Evolutionary conservation across 2,888 invertebrate species (phyloP).

Genomic region (Leucoma salicis): DNA sequence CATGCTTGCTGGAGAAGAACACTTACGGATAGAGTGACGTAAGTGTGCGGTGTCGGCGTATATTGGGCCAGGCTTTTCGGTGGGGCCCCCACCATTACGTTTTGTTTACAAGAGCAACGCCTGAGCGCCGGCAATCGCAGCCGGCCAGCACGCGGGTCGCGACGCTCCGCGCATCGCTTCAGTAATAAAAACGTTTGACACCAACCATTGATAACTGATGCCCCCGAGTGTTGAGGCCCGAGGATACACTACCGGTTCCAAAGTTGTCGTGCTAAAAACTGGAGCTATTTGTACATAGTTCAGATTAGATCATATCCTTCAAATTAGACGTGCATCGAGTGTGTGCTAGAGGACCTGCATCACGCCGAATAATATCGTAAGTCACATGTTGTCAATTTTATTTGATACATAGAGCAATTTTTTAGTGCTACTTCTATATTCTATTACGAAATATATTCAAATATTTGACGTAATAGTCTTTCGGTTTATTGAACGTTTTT

Average conservation of each 20-base stretch:
- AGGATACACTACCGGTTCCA: conserved; percentile 37
- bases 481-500: conserved; percentile 38
- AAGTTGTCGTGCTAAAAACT: conserved; percentile 38
- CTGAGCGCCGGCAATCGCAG: conserved; percentile 73
- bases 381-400: conserved; percentile 44
- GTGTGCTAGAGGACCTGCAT: conserved; percentile 49
- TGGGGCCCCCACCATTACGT: conserved; percentile 76
- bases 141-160: conserved; percentile 68
- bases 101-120: conserved; percentile 76
- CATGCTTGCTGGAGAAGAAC: conserved; percentile 38
- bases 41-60: conserved; percentile 66
- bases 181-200: conserved; percentile 33
- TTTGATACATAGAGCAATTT: conserved; percentile 39
- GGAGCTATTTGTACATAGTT: conserved; percentile 35
- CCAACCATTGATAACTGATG: conserved; percentile 52
- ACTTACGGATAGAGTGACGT: conserved; percentile 56
- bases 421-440: conserved; percentile 31
- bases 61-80: conserved; percentile 74
- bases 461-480: conserved; percentile 9
- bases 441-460: conserved; percentile 34
- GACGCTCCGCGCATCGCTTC: conserved; percentile 50
- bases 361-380: conserved; percentile 58
- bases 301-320: conserved; percentile 38
- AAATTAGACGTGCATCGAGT: conserved; percentile 49
- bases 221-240: conserved; percentile 42